Conservation (phyloP, 2,797 vertebrate species). For the Gambelia wislizenii region DNA sequence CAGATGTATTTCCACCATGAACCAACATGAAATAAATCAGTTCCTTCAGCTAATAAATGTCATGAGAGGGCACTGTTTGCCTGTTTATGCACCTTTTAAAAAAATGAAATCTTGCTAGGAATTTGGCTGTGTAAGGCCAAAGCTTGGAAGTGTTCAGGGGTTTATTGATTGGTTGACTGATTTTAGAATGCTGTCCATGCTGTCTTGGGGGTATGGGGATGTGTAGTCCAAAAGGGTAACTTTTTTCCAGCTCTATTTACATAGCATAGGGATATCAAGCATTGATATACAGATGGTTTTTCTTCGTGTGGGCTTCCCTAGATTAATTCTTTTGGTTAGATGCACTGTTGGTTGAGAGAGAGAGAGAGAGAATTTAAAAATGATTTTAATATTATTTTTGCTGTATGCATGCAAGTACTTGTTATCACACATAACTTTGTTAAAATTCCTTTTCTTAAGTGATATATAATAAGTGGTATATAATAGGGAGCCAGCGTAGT, state of each 20-base stretch:
- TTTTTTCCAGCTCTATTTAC: not conserved
- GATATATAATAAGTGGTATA: too few species aligned
- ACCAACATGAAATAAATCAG: not conserved
- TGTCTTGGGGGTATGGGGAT: too few species aligned
- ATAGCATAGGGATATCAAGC: not conserved
- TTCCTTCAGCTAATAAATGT: not conserved
- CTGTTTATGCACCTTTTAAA: not conserved
- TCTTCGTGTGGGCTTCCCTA: not conserved
- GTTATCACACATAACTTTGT: not conserved
- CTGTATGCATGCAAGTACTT: not conserved
- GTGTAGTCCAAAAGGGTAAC: too few species aligned
- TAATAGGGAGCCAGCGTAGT: too few species aligned
- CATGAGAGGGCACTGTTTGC: not conserved
- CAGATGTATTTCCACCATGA: not conserved
- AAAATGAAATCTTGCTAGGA: not conserved
- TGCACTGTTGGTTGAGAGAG: not conserved
- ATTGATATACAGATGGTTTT: not conserved
- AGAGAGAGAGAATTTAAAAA: not conserved
- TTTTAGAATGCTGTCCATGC: too few species aligned
- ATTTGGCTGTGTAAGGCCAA: too few species aligned
- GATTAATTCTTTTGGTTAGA: not conserved
- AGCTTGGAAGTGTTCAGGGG: too few species aligned
- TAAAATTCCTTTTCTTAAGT: too few species aligned
- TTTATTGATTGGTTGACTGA: too few species aligned
- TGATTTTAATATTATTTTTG: not conserved